Percentiles rank a stretch among this genome's conserved stretches.
phyloP scores from a whole-genome alignment of 2,797 vertebrate genomes.

The Lateolabrax maculatus region DNA sequence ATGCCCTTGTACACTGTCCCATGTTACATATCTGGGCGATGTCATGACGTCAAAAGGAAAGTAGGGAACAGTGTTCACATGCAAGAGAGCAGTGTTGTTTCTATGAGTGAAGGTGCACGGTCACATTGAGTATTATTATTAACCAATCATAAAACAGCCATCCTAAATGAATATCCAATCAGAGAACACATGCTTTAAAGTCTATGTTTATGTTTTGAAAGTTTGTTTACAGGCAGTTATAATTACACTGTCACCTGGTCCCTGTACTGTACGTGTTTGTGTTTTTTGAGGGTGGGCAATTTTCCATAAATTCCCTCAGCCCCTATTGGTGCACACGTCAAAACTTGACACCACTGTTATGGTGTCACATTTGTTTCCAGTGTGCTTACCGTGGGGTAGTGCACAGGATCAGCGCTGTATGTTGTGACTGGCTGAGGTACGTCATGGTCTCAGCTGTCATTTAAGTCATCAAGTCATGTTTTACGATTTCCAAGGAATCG shows the following conservation, averaged over 20 bases:
- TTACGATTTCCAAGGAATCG: conserved; percentile 11
- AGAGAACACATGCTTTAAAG: conserved; percentile 6
- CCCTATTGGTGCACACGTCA: conserved; percentile 25
- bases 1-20: background rate
- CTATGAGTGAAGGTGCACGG: background rate
- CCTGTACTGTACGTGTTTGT: background rate
- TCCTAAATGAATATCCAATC: conserved; percentile 23
- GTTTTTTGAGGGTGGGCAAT: background rate
- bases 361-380: conserved; percentile 35
- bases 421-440: conserved; percentile 1
- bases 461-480: background rate
- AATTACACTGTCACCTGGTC: conserved; percentile 52
- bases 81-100: background rate
- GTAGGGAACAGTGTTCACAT: conserved; percentile 1
- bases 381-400: background rate
- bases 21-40: background rate
- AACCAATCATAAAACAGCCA: conserved; percentile 13
- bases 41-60: conserved; percentile 21
- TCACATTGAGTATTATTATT: conserved; percentile 25
- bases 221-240: conserved; percentile 53
- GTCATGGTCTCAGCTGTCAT: conserved; percentile 35
- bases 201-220: conserved; percentile 38
- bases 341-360: conserved; percentile 31
- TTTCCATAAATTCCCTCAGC: conserved; percentile 40
- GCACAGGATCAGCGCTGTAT: background rate